These are phyloP conservation scores for Nothoprocta perdicaria DNA, from an alignment of 2,113 vertebrate genomes.

Conservation along the genomic window DNA sequence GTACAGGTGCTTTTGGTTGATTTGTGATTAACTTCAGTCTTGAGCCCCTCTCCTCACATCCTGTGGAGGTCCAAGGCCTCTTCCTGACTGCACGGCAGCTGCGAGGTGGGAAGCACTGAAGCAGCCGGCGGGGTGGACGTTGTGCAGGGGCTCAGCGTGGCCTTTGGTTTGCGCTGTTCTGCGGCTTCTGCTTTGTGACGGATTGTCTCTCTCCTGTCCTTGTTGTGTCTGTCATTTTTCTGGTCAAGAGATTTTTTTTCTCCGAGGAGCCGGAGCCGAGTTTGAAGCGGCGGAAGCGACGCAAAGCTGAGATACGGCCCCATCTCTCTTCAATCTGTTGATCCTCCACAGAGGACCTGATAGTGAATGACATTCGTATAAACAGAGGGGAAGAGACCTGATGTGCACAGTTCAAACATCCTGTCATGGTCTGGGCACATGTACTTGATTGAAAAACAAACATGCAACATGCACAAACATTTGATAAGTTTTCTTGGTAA, in stretches of 20 bases:
- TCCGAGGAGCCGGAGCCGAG: background rate
- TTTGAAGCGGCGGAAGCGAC: conserved; percentile 36
- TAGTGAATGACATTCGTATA: conserved; percentile 68
- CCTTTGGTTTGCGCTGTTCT: background rate
- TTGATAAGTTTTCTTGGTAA: conserved; percentile 42
- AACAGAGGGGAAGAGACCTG: conserved; percentile 62
- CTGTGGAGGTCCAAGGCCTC: background rate
- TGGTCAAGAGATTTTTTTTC: conserved; percentile 21
- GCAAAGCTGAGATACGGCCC: conserved; percentile 40
- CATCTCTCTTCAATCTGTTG: conserved; percentile 68
- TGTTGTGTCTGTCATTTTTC: conserved; percentile 1
- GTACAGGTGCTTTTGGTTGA: background rate
- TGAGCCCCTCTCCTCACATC: background rate
- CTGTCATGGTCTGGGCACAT: conserved; percentile 53
- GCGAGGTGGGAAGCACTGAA: background rate
- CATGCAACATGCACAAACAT: conserved; percentile 30
- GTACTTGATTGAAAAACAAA: conserved; percentile 69
- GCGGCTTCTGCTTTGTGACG: background rate
- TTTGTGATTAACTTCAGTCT: background rate
- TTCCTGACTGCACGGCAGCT: background rate
- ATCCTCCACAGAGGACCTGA: conserved; percentile 46
- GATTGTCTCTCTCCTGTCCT: conserved; percentile 21
- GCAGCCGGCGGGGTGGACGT: background rate
- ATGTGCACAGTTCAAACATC: conserved; percentile 71
- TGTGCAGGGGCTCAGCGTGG: conserved; percentile 1